Percentiles rank a stretch among this genome's conserved stretches.
phyloP scores from a whole-genome alignment of 1,140 invertebrate species.

The Adelges cooleyi region DNA sequence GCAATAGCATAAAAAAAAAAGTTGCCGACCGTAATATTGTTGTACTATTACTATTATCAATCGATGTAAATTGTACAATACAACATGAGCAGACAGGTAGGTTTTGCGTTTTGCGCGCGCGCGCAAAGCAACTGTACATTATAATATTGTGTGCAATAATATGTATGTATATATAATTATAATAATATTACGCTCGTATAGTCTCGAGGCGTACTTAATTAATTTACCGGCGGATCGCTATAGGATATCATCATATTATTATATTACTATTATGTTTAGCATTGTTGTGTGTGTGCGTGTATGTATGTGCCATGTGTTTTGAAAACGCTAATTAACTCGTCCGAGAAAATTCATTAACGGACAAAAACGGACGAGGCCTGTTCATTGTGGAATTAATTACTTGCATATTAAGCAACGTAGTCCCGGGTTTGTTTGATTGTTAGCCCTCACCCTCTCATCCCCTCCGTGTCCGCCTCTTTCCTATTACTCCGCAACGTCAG shows the following conservation, averaged over 20 bases:
- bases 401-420: slow-evolving; percentile 20
- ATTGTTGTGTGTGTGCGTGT: background rate
- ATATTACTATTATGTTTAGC: slow-evolving; percentile 20
- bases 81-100: too few relatives aligned
- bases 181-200: too few relatives aligned
- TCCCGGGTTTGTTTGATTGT: slow-evolving; percentile 24
- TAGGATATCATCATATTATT: slow-evolving; percentile 7
- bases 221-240: background rate
- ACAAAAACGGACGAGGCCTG: slow-evolving; percentile 20
- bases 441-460: background rate
- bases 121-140: too few relatives aligned
- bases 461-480: background rate
- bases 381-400: slow-evolving; percentile 24
- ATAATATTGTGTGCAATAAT: too few relatives aligned
- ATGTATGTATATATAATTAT: too few relatives aligned
- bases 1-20: too few relatives aligned
- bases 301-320: slow-evolving; percentile 16
- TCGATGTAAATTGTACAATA: too few relatives aligned
- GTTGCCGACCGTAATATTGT: too few relatives aligned
- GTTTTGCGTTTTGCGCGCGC: too few relatives aligned
- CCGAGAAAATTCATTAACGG: slow-evolving; percentile 24
- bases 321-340: slow-evolving; percentile 27
- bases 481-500: background rate
- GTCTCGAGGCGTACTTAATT: background rate
- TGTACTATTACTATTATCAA: too few relatives aligned